Percentiles rank a stretch among this genome's conserved stretches.
These are phyloP conservation scores for Caradrina kadenii DNA, from an alignment of 2,888 invertebrate genomes.

Conservation along the genomic window DNA sequence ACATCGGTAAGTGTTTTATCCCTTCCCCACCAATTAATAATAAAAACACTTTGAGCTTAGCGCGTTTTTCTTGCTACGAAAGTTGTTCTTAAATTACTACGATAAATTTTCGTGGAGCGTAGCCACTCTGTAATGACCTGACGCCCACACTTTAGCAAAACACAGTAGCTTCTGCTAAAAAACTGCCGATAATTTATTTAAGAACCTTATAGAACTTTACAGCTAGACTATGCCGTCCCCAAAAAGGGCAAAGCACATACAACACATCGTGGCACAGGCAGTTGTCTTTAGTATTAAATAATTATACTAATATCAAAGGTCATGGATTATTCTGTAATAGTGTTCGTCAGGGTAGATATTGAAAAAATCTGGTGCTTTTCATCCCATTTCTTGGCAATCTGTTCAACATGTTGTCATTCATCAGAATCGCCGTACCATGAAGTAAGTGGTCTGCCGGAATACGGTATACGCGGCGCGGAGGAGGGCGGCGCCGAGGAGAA, in stretches of 20 bases:
- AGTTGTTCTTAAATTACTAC: constrained; percentile 49
- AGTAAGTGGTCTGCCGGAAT: constrained; percentile 97
- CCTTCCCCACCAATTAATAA: constrained; percentile 26
- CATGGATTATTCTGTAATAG: no score
- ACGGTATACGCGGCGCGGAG: constrained; percentile 93
- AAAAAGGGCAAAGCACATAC: neutral
- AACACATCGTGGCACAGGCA: no score
- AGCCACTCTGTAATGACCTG: constrained; percentile 40
- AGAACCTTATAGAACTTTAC: constrained; percentile 3
- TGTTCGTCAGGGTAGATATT: neutral
- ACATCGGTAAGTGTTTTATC: constrained; percentile 92
- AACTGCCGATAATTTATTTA: constrained; percentile 16
- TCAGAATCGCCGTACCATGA: constrained; percentile 98
- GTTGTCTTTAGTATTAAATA: neutral
- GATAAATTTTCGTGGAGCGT: constrained; percentile 44
- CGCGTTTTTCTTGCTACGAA: constrained; percentile 29
- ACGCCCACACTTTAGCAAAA: constrained; percentile 40
- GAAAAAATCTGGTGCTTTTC: neutral
- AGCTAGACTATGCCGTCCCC: neutral
- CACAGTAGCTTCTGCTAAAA: constrained; percentile 19
- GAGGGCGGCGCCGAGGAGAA: constrained; percentile 94
- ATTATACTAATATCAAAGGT: neutral
- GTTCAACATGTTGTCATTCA: constrained; percentile 24
- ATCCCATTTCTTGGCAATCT: neutral
- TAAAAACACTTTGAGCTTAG: constrained; percentile 24